Percentiles rank a stretch among this genome's conserved stretches.
Conservation (phyloP, 2,113 vertebrate genomes). For the Pampusana beccarii region DNA sequence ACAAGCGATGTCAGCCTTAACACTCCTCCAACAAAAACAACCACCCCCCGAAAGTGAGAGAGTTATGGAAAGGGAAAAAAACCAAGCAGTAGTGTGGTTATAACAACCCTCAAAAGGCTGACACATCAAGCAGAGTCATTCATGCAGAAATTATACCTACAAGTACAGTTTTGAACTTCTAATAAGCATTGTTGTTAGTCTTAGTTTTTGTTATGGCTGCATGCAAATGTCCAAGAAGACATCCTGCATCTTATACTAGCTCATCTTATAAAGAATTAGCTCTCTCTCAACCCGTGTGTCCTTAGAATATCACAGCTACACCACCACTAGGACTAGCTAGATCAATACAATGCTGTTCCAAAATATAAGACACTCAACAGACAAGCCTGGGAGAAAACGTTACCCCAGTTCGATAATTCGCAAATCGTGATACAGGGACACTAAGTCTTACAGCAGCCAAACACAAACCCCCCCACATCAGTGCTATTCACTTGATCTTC, state of each 20-base stretch:
- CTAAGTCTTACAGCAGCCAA: background rate
- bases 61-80: background rate
- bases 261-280: background rate
- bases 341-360: background rate
- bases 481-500: background rate
- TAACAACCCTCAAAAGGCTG: background rate
- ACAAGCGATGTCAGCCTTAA: background rate
- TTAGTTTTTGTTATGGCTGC: background rate
- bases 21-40: background rate
- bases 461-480: background rate
- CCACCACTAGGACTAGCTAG: accelerated
- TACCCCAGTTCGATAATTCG: background rate
- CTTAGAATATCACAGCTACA: background rate
- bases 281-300: background rate
- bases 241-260: accelerated
- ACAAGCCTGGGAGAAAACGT: background rate
- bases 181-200: background rate
- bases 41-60: background rate
- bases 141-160: background rate
- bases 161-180: background rate
- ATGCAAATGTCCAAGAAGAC: background rate
- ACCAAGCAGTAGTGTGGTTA: background rate
- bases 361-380: background rate
- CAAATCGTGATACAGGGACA: background rate
- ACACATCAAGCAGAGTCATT: background rate